Percentiles rank a stretch among this genome's conserved stretches.
Conservation (phyloP, 2,113 vertebrate genomes). For the Chaetops frenatus region DNA sequence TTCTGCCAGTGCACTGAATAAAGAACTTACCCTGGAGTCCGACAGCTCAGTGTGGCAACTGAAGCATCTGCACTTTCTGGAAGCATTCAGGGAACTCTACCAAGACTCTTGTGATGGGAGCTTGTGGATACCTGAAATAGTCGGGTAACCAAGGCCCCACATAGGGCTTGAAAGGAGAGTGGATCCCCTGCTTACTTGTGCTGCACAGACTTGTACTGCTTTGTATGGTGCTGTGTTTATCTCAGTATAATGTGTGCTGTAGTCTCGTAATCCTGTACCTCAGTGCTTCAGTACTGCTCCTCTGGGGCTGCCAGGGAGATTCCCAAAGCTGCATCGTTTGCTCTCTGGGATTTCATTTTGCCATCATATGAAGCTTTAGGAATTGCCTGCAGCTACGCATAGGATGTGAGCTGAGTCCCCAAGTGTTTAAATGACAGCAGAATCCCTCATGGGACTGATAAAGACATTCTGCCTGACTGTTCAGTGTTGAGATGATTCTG, state of each 20-base stretch:
- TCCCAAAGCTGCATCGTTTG: fast-evolving
- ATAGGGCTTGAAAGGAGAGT: not conserved
- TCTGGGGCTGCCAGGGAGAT: not conserved
- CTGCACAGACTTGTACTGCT: not conserved
- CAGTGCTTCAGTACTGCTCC: not conserved
- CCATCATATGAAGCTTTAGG: not conserved
- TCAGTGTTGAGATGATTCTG: not conserved
- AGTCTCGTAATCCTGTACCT: not conserved
- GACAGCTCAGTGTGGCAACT: fast-evolving
- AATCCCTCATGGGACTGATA: not conserved
- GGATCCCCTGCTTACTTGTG: not conserved
- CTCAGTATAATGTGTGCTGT: not conserved
- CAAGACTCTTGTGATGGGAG: not conserved
- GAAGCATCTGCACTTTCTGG: not conserved
- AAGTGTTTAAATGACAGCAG: not conserved
- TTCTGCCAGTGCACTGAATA: not conserved
- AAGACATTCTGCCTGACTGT: not conserved
- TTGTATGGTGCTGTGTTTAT: not conserved
- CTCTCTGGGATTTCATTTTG: not conserved
- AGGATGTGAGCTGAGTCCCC: not conserved
- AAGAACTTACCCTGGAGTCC: not conserved
- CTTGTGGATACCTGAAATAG: not conserved
- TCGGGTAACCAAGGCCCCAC: not conserved
- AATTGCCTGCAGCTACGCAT: not conserved
- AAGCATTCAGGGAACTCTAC: not conserved